Evolutionary conservation across 2,888 invertebrate species (phyloP).

Genomic region (Trisateles emortualis): DNA sequence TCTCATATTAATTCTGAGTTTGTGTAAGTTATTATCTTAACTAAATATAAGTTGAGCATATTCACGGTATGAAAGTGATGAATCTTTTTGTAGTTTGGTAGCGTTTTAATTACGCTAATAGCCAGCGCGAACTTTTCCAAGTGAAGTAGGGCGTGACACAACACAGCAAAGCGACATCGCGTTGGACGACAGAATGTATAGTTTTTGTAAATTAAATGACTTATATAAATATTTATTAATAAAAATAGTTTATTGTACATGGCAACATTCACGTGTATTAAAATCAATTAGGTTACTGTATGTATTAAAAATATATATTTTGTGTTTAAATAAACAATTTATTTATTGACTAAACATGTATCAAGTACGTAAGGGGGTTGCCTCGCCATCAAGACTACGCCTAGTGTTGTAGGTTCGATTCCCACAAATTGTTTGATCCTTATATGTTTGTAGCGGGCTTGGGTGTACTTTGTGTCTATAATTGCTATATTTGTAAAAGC

Average conservation of each 20-base stretch:
- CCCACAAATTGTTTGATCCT: too few species aligned
- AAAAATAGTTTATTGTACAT: background rate
- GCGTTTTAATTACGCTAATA: constrained; percentile 85
- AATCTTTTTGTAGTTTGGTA: constrained; percentile 75
- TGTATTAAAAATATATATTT: too few species aligned
- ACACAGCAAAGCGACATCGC: constrained; percentile 67
- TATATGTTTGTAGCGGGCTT: too few species aligned
- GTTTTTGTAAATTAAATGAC: constrained; percentile 17
- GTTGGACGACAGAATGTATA: constrained; percentile 49
- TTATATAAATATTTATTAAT: background rate
- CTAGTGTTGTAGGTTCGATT: too few species aligned
- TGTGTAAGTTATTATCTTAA: constrained; percentile 32
- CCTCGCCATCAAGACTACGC: too few species aligned
- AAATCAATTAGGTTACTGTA: too few species aligned
- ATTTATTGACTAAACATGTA: background rate
- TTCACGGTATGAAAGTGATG: constrained; percentile 57
- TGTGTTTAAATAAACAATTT: too few species aligned
- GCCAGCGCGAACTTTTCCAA: constrained; percentile 71
- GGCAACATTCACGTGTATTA: too few species aligned
- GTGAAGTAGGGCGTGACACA: constrained; percentile 79
- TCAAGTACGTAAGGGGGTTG: too few species aligned
- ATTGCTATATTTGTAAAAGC: too few species aligned
- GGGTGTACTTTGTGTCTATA: too few species aligned
- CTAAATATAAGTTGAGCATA: constrained; percentile 56
- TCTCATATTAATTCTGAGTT: constrained; percentile 12